A percentile compares a stretch with the other conserved stretches of the same genome.
Conservation (phyloP, 2,888 invertebrate species). For the Mesoligia furuncula region DNA sequence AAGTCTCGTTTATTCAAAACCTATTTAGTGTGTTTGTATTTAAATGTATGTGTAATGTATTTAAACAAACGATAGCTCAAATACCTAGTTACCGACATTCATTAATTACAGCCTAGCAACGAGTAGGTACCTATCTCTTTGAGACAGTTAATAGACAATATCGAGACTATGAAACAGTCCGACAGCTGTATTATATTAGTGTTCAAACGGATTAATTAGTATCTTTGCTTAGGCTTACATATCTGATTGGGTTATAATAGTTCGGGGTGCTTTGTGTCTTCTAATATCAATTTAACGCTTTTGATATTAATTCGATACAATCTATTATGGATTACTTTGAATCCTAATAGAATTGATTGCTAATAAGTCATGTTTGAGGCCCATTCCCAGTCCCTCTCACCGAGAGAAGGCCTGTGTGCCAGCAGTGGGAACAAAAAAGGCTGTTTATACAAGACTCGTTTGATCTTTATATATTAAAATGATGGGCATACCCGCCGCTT, state of each 20-base stretch:
- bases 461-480: too few relatives aligned
- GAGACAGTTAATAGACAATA: neutral
- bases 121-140: too few relatives aligned
- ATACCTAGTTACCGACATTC: neutral
- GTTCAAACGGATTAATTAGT: neutral
- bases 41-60: too few relatives aligned
- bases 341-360: neutral
- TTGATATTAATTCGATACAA: neutral
- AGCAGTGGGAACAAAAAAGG: too few relatives aligned
- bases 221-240: neutral
- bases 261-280: neutral
- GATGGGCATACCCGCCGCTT: too few relatives aligned
- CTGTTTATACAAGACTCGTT: too few relatives aligned
- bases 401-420: neutral
- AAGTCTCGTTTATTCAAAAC: neutral
- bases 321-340: neutral
- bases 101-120: neutral
- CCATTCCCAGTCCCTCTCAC: neutral
- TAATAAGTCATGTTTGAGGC: neutral
- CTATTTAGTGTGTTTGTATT: neutral
- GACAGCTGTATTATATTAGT: neutral
- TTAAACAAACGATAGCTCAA: neutral
- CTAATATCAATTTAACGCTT: conserved; percentile 1
- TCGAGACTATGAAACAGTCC: neutral
- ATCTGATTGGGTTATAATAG: neutral